phyloP scores from a whole-genome alignment of 2,888 invertebrate species.

The Abscondita cerata region DNA sequence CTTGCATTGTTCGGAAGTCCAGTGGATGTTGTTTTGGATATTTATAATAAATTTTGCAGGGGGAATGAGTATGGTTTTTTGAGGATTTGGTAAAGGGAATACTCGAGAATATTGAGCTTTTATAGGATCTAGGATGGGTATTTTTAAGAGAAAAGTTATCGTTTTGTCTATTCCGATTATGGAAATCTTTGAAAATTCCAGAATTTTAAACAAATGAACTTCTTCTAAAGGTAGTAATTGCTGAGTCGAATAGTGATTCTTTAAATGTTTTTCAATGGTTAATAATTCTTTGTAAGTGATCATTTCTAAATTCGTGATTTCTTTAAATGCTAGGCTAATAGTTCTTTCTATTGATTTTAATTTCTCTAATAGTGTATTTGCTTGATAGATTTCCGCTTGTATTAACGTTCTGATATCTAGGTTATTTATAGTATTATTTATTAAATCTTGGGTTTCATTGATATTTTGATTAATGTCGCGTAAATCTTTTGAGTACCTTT shows the following conservation, averaged over 20 bases:
- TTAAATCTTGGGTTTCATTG: too few relatives aligned
- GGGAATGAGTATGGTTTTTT: conserved; percentile 19
- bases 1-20: not conserved
- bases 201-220: conserved; percentile 13
- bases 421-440: conserved; percentile 8
- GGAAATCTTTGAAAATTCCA: conserved; percentile 23
- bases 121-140: conserved; percentile 26
- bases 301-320: too few relatives aligned
- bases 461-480: conserved; percentile 12
- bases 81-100: conserved; percentile 26
- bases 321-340: conserved; percentile 13
- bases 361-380: not conserved
- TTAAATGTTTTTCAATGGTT: conserved; percentile 14
- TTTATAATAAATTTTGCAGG: conserved; percentile 18
- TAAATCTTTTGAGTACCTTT: conserved; percentile 19
- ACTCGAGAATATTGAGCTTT: conserved; percentile 16
- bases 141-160: conserved; percentile 21
- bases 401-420: not conserved
- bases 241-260: conserved; percentile 1
- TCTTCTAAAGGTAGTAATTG: conserved; percentile 9
- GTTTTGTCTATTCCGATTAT: not conserved
- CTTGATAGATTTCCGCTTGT: too few relatives aligned
- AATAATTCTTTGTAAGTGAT: conserved; percentile 10
- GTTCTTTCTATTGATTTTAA: conserved; percentile 15
- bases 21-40: not conserved